Base-by-base conservation (phyloP, 1,140 invertebrate species). In the Atta texana region DNA sequence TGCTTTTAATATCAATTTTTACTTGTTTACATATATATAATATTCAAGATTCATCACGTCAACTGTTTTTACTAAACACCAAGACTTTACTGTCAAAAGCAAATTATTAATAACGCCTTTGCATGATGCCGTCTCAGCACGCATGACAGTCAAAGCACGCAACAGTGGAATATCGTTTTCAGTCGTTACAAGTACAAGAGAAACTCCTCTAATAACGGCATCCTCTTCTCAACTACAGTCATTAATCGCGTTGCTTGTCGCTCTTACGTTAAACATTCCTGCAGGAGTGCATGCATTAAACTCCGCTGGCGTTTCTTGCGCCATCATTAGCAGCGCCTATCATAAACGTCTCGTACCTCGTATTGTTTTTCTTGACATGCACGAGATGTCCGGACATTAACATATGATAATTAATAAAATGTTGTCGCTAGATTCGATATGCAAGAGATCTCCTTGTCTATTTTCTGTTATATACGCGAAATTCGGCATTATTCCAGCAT, bases 191-290 rank as follows among this genome's bases (percentile, higher is more conserved):
- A 75, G 39, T 61, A 84, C 69, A 49, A 69, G 49, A 57, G 80
- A 63, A 84, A 84, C 69, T 74, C 39, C 80, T 28, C 69, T 51
- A 84, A 84, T 72, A 84, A 85, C 75, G 59, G 82, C 34, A 55
- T 68, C 75, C 72, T 75, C 68, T 68, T 85, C 82, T 55, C 59
- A 76, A 64, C 82, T 78, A 78, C 57, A 64, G 74, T 78, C 72
- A 77, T 85, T 85, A 76, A 85, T 78, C 74, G 82, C 82, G 82
- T 53, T 69, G 82, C 75, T 77, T 85, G 72, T 78, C 74, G 82
- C 39, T 76, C 61, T 85, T 76, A 85, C 74, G 31, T 68, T 76
- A 77, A 64, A 85, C 82, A 85, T 85, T 78, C 31, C 49, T 59
- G 82, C 49, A 31, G 61, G 49, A 85, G 61, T 57, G 74, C 82